Evolutionary conservation across 1,140 invertebrate species (phyloP), one percentile per base, ranked within the genome.

Genomic region (Drosophila arizonae): DNA sequence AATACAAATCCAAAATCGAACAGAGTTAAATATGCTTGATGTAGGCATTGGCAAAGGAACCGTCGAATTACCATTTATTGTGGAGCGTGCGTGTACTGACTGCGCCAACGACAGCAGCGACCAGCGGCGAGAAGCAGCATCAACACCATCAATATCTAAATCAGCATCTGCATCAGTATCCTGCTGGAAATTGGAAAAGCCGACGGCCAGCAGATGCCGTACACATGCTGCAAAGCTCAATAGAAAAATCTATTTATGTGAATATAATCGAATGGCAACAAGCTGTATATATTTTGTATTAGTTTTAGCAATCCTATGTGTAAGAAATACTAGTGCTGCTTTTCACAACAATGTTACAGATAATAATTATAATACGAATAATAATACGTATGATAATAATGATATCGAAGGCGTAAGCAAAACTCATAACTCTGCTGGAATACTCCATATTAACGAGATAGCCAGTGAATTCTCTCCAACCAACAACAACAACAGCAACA

Each of bases 241-340:
- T 87, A 86, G 82, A 54, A 71, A 68, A 67, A 60, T 66, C 79
- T 79, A 82, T 87, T 87, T 86, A 82, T 79, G 76, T 69, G 79
- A 54, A 87, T 71, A 81, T 79, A 79, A 82, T 75, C 82, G 79
- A 72, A 86, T 86, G 82, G 82, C 82, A 82, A 69, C 68, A 63
- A 81, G 82, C 72, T 86, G 82, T 87, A 87, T 86, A 86, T 86
- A 87, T 87, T 86, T 87, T 86, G 68, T 86, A 86, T 86, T 86
- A 86, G 84, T 86, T 86, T 87, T 86, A 86, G 76, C 74, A 73
- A 79, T 86, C 26, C 68, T 86, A 87, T 63, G 69, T 85, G 65
- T 73, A 73, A 51, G 63, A 67, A 66, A 76, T 63, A 86, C 69
- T 77, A 72, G 81, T 73, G 75, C 66, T 82, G 82, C 82, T 79